A percentile compares a stretch with the other conserved stretches of the same genome.
phyloP scores from a whole-genome alignment of 2,888 invertebrate genomes.

The Stratiomys singularior region DNA sequence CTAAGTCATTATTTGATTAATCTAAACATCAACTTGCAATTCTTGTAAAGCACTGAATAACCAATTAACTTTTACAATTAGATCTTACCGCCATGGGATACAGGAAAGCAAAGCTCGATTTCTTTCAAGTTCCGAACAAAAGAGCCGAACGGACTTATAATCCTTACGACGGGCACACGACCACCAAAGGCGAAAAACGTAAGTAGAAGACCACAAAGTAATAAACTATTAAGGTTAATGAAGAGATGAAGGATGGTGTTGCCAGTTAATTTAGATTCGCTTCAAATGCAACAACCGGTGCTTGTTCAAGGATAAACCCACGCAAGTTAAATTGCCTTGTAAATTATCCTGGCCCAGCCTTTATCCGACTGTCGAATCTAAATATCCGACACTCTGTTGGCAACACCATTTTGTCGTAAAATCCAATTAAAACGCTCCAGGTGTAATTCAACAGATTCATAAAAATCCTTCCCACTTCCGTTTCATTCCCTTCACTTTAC shows the following conservation, averaged over 20 bases:
- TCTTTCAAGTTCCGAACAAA: conserved; percentile 95
- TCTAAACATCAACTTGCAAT: neutral
- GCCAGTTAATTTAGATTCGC: too few species aligned
- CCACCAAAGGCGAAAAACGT: conserved; percentile 75
- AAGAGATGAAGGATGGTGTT: neutral
- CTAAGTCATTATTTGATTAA: neutral
- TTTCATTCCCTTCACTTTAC: neutral
- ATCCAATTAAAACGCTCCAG: conserved; percentile 41
- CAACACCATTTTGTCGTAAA: conserved; percentile 15
- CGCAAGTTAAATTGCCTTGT: too few species aligned
- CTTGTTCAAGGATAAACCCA: too few species aligned
- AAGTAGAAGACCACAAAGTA: conserved; percentile 51
- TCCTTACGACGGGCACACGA: conserved; percentile 88
- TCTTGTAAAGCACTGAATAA: conserved; percentile 13
- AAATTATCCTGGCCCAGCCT: too few species aligned
- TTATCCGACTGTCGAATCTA: too few species aligned
- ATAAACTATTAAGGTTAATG: neutral
- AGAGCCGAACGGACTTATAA: conserved; percentile 92
- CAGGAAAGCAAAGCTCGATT: conserved; percentile 87
- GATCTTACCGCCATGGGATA: conserved; percentile 88
- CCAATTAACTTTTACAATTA: conserved; percentile 59
- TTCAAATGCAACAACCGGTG: neutral
- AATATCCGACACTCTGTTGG: neutral
- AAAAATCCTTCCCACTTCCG: neutral
- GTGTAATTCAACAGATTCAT: conserved; percentile 25